These are phyloP conservation scores for Gambusia affinis DNA, from an alignment of 2,113 vertebrate genomes.

Conservation along the genomic window DNA sequence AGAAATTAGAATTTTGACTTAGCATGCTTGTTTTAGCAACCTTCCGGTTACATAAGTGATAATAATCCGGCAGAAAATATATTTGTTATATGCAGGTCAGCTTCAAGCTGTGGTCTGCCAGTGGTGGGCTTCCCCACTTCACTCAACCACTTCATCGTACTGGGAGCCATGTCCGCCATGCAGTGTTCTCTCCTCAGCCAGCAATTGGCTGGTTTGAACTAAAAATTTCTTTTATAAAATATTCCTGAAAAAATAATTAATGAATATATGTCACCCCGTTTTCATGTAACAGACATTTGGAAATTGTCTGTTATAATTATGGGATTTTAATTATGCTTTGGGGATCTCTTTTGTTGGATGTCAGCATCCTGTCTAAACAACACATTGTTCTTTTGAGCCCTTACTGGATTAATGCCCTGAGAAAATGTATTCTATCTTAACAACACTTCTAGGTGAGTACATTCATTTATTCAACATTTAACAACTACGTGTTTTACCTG, in stretches of 20 bases:
- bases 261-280: not conserved
- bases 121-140: too few relatives aligned
- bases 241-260: not conserved
- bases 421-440: slow-evolving; percentile 32
- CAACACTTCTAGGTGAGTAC: slow-evolving; percentile 11
- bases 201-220: too few relatives aligned
- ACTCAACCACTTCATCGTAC: too few relatives aligned
- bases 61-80: too few relatives aligned
- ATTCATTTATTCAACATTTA: slow-evolving; percentile 50
- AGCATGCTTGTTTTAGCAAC: too few relatives aligned
- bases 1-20: too few relatives aligned
- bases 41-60: too few relatives aligned
- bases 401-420: not conserved
- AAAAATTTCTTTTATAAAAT: not conserved
- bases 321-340: not conserved
- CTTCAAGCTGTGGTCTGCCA: too few relatives aligned
- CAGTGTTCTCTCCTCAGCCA: too few relatives aligned
- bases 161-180: too few relatives aligned
- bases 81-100: too few relatives aligned
- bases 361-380: slow-evolving; percentile 4
- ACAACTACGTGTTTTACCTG: slow-evolving; percentile 2
- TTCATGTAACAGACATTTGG: not conserved
- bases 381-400: not conserved
- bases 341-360: not conserved
- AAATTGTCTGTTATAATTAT: not conserved